Conservation (phyloP, 2,113 vertebrate species). For the Peromyscus maniculatus region DNA sequence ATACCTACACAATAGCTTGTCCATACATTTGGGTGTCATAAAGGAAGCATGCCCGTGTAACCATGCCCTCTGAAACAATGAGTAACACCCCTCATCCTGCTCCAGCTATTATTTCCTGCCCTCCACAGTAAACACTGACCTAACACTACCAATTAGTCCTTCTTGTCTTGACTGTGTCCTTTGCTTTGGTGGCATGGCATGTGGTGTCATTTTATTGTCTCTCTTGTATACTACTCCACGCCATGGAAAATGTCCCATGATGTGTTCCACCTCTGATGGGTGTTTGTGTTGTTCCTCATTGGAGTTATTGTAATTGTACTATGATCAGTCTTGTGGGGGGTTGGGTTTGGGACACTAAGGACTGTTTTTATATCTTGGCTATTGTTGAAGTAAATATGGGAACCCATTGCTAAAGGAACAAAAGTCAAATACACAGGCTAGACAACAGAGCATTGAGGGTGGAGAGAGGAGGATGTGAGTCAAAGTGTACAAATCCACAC, state of each 20-base stretch:
- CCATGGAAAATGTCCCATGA: accelerated
- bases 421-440: neutral
- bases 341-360: neutral
- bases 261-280: neutral
- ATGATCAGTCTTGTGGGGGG: neutral
- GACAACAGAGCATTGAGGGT: neutral
- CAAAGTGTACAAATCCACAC: neutral
- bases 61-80: neutral
- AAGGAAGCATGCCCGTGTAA: neutral
- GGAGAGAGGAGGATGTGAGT: neutral
- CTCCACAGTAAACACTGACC: neutral
- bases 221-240: neutral
- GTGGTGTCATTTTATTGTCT: neutral
- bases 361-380: neutral
- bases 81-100: too few species aligned
- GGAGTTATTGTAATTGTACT: neutral
- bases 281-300: neutral
- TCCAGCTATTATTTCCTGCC: neutral
- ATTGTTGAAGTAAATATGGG: neutral
- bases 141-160: neutral
- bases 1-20: neutral
- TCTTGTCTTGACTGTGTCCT: neutral
- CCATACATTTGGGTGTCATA: too few species aligned
- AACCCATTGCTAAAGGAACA: neutral
- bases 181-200: neutral